A percentile compares a stretch with the other conserved stretches of the same genome.
phyloP scores from a whole-genome alignment of 2,797 vertebrate species.

The Lepus oiostolus region DNA sequence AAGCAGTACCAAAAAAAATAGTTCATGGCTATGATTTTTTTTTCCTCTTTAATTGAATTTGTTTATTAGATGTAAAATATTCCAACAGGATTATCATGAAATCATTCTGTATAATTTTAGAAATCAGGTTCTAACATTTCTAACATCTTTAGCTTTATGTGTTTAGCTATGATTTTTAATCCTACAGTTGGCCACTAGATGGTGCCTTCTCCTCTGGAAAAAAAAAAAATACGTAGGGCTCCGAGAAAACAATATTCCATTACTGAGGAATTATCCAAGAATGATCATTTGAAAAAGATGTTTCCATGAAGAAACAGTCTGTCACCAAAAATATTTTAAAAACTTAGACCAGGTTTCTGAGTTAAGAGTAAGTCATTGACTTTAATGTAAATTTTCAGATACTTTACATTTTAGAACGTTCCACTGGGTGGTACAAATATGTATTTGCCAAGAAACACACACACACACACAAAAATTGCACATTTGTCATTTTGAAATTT shows the following conservation, averaged over 20 bases:
- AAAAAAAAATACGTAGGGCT: not conserved
- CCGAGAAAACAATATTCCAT: not conserved
- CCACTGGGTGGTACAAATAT: conserved; percentile 70
- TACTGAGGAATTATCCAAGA: conserved; percentile 18
- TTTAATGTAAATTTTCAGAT: not conserved
- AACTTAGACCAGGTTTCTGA: conserved; percentile 16
- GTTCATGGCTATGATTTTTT: rapidly evolving
- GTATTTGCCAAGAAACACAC: not conserved
- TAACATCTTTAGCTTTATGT: not conserved
- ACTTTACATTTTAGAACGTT: not conserved
- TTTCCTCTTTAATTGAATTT: not conserved
- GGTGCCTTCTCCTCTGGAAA: conserved; percentile 33
- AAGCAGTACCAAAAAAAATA: conserved; percentile 19
- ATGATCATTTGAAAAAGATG: not conserved
- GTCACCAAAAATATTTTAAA: conserved; percentile 18
- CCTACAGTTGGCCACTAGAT: conserved; percentile 72
- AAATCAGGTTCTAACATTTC: not conserved
- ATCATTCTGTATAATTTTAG: not conserved
- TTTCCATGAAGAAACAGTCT: not conserved
- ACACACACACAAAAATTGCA: not conserved
- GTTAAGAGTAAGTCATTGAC: not conserved
- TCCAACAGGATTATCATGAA: not conserved
- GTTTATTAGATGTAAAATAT: not conserved
- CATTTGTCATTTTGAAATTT: not conserved
- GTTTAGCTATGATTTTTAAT: conserved; percentile 16